Evolutionary conservation across 2,113 vertebrate genomes (phyloP), one percentile per base, ranked within the genome.

Genomic region (Trochalopteron elliotii): DNA sequence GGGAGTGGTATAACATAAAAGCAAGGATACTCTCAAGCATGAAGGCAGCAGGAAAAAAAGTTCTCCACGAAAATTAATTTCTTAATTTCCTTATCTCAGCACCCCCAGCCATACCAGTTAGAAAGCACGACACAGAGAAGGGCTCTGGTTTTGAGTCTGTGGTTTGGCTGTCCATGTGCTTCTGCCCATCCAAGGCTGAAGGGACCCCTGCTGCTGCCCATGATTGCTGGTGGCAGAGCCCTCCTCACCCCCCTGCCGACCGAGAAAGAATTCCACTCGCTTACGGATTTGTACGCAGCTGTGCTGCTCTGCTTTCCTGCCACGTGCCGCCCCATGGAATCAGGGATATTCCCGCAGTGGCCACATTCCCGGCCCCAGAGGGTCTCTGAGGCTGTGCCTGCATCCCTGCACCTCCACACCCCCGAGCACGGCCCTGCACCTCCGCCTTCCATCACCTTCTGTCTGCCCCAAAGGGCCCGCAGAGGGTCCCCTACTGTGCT

Each of bases 311-410:
- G 0, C 67, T 47, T 22, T 10, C 49, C 59, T 31, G 10, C 65
- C 1, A 0, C 57, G 5, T 0, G 0, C 33, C 18, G 16, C 10
- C 81, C 79, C 40, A 4, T 1, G 2, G 15, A n/a, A 30, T 10
- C 0, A 0, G 7, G 9, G 9, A 2, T 27, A 7, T 77, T 47
- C 45, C 64, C 0, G 0, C 3, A 15, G 17, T 1, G 2, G 0
- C 60, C 1, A 0, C 33, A 17, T 16, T 61, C 23, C 31, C 0
- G 0, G 16, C 35, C n/a, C 25, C 53, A 30, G 24, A 1, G 3
- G 7, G 17, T 61, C 9, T 45, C 33, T 40, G 18, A 4, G 42
- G 37, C 56, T 22, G 8, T 49, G 56, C 7, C 39, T 28, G 25
- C 7, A 3, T 47, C 52, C 61, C 61, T 2, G 1, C 3, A 1